A percentile compares a stretch with the other conserved stretches of the same genome.
phyloP scores from a whole-genome alignment of 2,888 invertebrate genomes.

The Drosophila subquinaria region DNA sequence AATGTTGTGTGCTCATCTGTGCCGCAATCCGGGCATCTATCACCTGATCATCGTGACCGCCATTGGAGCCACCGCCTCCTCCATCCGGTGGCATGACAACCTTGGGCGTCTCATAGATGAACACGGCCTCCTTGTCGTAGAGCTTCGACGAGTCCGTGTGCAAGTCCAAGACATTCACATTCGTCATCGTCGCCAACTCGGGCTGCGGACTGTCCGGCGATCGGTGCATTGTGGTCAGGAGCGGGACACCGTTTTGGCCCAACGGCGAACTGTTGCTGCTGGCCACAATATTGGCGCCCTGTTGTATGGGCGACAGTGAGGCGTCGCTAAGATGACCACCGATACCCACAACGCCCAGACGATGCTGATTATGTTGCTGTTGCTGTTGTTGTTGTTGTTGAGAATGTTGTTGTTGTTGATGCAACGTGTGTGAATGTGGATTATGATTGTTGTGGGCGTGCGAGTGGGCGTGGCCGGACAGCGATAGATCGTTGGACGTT shows the following conservation, averaged over 20 bases:
- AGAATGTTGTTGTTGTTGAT: conserved; percentile 5
- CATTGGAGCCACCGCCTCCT: conserved; percentile 52
- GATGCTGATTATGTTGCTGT: conserved; percentile 27
- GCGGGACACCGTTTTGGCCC: conserved; percentile 82
- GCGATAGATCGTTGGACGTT: conserved; percentile 82
- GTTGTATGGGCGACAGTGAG: conserved; percentile 73
- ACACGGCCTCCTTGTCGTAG: conserved; percentile 85
- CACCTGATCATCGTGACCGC: conserved; percentile 82
- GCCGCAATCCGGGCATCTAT: conserved; percentile 85
- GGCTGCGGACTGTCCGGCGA: conserved; percentile 89
- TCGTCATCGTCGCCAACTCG: conserved; percentile 94
- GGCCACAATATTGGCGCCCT: conserved; percentile 72
- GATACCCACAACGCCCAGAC: conserved; percentile 66
- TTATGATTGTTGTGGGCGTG: conserved; percentile 55
- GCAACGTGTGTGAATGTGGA: conserved; percentile 23
- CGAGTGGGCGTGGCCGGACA: conserved; percentile 64
- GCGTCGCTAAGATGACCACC: conserved; percentile 72
- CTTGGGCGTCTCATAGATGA: conserved; percentile 85
- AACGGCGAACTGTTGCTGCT: conserved; percentile 77
- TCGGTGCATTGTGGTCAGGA: conserved; percentile 84
- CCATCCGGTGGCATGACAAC: conserved; percentile 80
- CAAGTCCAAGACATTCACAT: conserved; percentile 92
- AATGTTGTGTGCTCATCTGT: conserved; percentile 76
- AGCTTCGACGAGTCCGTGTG: conserved; percentile 85
- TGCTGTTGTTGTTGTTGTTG: conserved; percentile 12